Conservation (phyloP, 2,797 vertebrate genomes). For the Microctenopoma stevenorrisi region DNA sequence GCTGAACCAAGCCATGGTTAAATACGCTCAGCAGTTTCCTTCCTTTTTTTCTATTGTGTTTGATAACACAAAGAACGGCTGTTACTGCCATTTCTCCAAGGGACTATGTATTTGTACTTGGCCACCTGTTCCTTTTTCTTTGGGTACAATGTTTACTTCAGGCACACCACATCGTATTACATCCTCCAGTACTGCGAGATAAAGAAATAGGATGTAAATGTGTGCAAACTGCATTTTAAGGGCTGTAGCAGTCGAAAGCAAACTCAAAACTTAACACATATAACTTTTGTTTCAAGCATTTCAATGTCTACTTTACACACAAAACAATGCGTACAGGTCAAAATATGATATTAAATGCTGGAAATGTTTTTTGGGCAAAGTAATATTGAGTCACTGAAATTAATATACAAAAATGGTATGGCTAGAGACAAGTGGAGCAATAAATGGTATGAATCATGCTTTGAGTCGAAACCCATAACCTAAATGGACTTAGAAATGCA, state of each 20-base stretch:
- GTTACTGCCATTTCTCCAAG: constrained; percentile 47
- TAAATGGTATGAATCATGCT: neutral
- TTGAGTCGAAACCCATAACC: neutral
- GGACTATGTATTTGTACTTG: constrained; percentile 41
- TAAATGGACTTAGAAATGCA: neutral
- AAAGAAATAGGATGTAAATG: constrained; percentile 39
- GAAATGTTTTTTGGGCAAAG: neutral
- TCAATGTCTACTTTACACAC: constrained; percentile 5
- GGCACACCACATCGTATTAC: constrained; percentile 25
- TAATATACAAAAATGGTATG: neutral
- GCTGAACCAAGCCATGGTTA: constrained; percentile 26
- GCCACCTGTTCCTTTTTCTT: constrained; percentile 60
- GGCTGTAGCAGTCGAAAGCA: constrained; percentile 25
- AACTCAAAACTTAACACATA: constrained; percentile 30
- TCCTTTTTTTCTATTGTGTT: constrained; percentile 43
- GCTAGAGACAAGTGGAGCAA: neutral
- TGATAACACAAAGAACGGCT: constrained; percentile 47
- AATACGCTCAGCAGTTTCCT: constrained; percentile 29
- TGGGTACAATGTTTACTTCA: constrained; percentile 49
- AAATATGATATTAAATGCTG: neutral
- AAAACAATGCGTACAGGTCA: constrained; percentile 12
- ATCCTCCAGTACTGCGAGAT: constrained; percentile 21
- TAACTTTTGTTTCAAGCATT: constrained; percentile 22
- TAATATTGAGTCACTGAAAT: neutral
- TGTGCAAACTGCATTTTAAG: constrained; percentile 27